Percentiles rank a stretch among this genome's conserved stretches.
phyloP scores from a whole-genome alignment of 2,888 invertebrate genomes.

The Eilema sororculum region DNA sequence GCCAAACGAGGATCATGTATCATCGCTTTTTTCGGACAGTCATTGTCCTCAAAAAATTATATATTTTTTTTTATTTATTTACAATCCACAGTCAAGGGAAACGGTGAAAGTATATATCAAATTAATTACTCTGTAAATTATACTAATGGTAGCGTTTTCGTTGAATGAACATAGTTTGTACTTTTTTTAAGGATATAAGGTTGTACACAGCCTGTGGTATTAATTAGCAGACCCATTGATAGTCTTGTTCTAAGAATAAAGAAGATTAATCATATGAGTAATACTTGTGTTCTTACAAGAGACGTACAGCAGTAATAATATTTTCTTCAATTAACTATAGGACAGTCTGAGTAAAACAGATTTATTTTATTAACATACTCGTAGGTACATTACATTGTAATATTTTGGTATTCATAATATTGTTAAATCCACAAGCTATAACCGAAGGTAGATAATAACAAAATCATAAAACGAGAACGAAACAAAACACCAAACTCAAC shows the following conservation, averaged over 20 bases:
- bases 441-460: slow-evolving; percentile 44
- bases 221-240: background rate
- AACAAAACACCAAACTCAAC: slow-evolving; percentile 54
- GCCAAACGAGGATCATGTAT: slow-evolving; percentile 86
- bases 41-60: slow-evolving; percentile 79
- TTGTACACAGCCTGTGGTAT: background rate
- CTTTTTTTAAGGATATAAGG: background rate
- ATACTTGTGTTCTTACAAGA: background rate
- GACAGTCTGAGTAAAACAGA: background rate
- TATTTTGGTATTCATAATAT: slow-evolving; percentile 45
- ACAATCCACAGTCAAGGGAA: slow-evolving; percentile 65
- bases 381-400: slow-evolving; percentile 30
- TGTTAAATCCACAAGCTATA: slow-evolving; percentile 38
- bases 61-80: slow-evolving; percentile 69
- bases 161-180: slow-evolving; percentile 7
- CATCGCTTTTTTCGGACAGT: slow-evolving; percentile 85
- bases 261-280: background rate
- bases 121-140: slow-evolving; percentile 75
- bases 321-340: background rate
- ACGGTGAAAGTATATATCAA: slow-evolving; percentile 75
- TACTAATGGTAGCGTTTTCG: slow-evolving; percentile 35
- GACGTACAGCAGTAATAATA: background rate
- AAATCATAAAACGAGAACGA: slow-evolving; percentile 47
- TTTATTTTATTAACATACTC: slow-evolving; percentile 31
- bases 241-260: background rate